phyloP scores from a whole-genome alignment of 2,888 invertebrate species.

The Camptogramma bilineatum region DNA sequence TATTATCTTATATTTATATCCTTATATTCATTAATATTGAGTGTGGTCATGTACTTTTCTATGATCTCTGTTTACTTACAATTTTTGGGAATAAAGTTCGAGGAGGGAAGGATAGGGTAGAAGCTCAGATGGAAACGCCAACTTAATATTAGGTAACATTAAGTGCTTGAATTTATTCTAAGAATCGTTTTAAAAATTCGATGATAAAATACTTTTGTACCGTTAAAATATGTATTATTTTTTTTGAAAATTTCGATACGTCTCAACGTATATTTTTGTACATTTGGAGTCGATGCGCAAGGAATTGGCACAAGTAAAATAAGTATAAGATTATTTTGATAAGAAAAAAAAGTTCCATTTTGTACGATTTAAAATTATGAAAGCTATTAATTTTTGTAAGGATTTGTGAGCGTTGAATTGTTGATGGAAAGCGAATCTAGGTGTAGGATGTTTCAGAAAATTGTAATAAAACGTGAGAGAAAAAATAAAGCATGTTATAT shows the following conservation, averaged over 20 bases:
- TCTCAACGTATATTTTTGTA: conserved; percentile 82
- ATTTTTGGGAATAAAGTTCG: conserved; percentile 78
- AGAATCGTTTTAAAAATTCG: conserved; percentile 70
- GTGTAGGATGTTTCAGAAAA: conserved; percentile 83
- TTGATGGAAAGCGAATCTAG: conserved; percentile 77
- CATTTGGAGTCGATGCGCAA: conserved; percentile 75
- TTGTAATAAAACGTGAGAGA: conserved; percentile 80
- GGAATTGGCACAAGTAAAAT: conserved; percentile 78
- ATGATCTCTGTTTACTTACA: conserved; percentile 83
- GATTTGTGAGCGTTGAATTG: conserved; percentile 81
- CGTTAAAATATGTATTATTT: conserved; percentile 74
- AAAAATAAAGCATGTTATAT: conserved; percentile 80
- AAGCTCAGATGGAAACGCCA: conserved; percentile 80
- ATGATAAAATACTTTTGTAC: conserved; percentile 65
- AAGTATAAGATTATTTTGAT: conserved; percentile 64
- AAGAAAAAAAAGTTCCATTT: conserved; percentile 74
- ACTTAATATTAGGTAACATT: conserved; percentile 73
- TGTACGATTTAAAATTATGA: conserved; percentile 69
- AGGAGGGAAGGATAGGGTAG: conserved; percentile 51
- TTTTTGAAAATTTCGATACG: conserved; percentile 69
- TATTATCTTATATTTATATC: conserved; percentile 60
- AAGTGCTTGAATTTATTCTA: conserved; percentile 77
- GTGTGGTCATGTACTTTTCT: conserved; percentile 76
- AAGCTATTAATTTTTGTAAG: conserved; percentile 75
- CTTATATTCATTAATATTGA: conserved; percentile 63